Percentiles rank a stretch among this genome's conserved stretches.
Conservation (phyloP, 2,888 invertebrate genomes). For the Ichneumoninae sp. region DNA sequence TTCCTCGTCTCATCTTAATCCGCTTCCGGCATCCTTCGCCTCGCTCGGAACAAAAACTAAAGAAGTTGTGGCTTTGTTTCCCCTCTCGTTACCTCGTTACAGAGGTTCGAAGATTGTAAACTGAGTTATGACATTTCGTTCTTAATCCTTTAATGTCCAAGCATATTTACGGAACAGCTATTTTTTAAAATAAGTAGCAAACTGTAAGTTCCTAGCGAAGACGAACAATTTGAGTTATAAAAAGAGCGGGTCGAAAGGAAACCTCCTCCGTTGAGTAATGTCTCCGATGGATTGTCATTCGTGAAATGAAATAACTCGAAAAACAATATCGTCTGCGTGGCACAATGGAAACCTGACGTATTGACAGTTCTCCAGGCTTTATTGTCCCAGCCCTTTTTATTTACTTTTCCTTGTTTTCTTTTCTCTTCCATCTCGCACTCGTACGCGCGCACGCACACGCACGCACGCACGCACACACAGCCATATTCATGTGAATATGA, state of each 20-base stretch:
- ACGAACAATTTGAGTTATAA: constrained; percentile 1
- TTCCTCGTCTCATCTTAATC: constrained; percentile 1
- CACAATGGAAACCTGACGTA: constrained; percentile 70
- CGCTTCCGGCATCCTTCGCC: background rate
- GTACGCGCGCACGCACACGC: too few species aligned
- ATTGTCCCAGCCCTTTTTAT: constrained; percentile 57
- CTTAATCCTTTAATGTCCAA: background rate
- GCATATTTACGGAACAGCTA: background rate
- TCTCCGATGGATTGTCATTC: constrained; percentile 35
- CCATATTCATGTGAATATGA: background rate
- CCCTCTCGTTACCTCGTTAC: background rate
- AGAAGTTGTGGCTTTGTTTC: constrained; percentile 17
- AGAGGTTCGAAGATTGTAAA: constrained; percentile 3
- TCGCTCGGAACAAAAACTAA: background rate
- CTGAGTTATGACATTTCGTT: background rate
- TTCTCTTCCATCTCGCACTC: background rate
- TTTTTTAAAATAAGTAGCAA: background rate
- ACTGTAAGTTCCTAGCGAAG: background rate
- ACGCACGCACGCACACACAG: too few species aligned
- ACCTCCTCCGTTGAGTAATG: background rate
- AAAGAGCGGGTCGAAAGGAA: background rate
- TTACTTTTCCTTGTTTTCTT: constrained; percentile 19
- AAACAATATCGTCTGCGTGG: constrained; percentile 71
- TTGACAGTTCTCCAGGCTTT: constrained; percentile 67
- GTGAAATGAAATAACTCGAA: constrained; percentile 55